Percentiles rank a stretch among this genome's conserved stretches.
Conservation (phyloP, 2,888 invertebrate genomes). For the Netelia virgata region DNA sequence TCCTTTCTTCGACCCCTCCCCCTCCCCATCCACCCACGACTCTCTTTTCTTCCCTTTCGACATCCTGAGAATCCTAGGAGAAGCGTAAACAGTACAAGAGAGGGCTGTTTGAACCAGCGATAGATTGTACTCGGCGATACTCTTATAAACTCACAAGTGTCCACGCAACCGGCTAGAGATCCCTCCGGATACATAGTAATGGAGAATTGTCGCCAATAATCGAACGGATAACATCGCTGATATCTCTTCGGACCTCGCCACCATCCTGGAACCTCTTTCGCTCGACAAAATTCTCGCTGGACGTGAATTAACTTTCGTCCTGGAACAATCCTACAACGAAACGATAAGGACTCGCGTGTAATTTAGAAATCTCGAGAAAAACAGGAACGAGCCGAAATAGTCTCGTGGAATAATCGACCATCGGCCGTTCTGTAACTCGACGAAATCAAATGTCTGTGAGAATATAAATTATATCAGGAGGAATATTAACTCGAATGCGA, state of each 20-base stretch:
- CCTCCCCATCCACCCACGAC: background rate
- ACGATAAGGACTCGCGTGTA: background rate
- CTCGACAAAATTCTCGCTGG: conserved; percentile 29
- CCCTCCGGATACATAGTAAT: conserved; percentile 84
- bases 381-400: conserved; percentile 11
- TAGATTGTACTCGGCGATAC: conserved; percentile 80
- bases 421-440: background rate
- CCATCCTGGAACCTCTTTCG: background rate
- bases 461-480: background rate
- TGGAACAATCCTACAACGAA: conserved; percentile 38
- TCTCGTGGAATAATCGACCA: conserved; percentile 1
- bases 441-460: background rate
- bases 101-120: conserved; percentile 70
- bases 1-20: conserved; percentile 38
- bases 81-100: conserved; percentile 74
- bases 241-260: conserved; percentile 33
- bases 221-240: conserved; percentile 75
- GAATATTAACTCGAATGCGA: background rate
- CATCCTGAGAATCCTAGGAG: conserved; percentile 40
- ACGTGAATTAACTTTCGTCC: conserved; percentile 55
- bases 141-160: conserved; percentile 77
- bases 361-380: conserved; percentile 48
- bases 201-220: conserved; percentile 84
- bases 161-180: conserved; percentile 81
- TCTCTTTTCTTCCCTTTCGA: background rate